Conservation (phyloP, 1,140 invertebrate genomes). For the Mylabris phalerata region DNA sequence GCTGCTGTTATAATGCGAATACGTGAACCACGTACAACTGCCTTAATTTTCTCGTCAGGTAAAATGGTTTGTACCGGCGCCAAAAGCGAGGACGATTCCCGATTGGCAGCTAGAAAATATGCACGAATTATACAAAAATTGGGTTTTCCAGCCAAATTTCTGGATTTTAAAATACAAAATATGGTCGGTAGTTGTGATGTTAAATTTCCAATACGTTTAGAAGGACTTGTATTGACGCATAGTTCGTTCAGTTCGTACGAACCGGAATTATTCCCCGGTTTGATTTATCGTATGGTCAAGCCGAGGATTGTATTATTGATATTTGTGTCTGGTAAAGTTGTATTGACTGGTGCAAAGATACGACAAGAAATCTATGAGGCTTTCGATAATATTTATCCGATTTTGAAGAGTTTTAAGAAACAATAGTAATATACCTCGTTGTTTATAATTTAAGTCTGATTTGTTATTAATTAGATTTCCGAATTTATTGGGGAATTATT, state of each 20-base stretch:
- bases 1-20: conserved; percentile 99
- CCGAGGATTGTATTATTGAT: conserved; percentile 98
- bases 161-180: conserved; percentile 99
- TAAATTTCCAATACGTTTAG: conserved; percentile 96
- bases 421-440: conserved; percentile 16
- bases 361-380: conserved; percentile 98
- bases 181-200: conserved; percentile 99
- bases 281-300: conserved; percentile 99
- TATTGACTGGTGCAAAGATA: conserved; percentile 96
- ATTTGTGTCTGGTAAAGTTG: conserved; percentile 98
- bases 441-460: background rate
- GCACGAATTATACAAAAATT: conserved; percentile 99
- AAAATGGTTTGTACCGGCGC: conserved; percentile 99
- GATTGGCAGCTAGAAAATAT: conserved; percentile 96
- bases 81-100: conserved; percentile 97
- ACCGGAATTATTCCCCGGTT: conserved; percentile 92
- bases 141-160: conserved; percentile 92
- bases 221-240: conserved; percentile 94
- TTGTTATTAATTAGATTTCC: too few relatives aligned
- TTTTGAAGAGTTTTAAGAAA: conserved; percentile 98
- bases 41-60: conserved; percentile 97
- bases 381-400: conserved; percentile 99
- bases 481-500: too few relatives aligned
- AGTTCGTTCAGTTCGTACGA: conserved; percentile 96
- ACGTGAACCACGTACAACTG: conserved; percentile 95